Evolutionary conservation across 2,797 vertebrate genomes (phyloP).

Genomic region (Malacoctenus gilli): DNA sequence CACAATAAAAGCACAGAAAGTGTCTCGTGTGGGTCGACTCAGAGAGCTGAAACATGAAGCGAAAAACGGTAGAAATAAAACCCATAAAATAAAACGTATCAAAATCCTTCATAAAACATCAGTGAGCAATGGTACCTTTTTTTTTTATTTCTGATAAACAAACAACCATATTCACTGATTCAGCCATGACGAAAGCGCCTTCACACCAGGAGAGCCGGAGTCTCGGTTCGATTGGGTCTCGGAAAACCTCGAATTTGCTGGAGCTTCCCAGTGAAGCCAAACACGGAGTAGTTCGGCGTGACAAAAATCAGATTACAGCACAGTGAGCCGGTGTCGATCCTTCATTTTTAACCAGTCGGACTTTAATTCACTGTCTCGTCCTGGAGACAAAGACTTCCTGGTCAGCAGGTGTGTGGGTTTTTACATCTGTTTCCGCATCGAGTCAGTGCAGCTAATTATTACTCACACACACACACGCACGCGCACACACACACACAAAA

Average conservation of each 20-base stretch:
- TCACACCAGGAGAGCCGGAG: too few species aligned
- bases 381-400: conserved; percentile 18
- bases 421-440: not conserved
- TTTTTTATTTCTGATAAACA: conserved; percentile 3
- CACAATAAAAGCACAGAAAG: conserved; percentile 8
- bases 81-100: conserved; percentile 24
- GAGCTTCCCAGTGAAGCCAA: too few species aligned
- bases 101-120: not conserved
- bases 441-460: conserved; percentile 15
- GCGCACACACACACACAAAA: too few species aligned
- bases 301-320: too few species aligned
- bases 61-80: conserved; percentile 1
- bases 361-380: conserved; percentile 53
- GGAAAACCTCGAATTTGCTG: too few species aligned
- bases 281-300: too few species aligned
- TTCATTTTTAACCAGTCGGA: conserved; percentile 16
- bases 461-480: too few species aligned
- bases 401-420: not conserved
- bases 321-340: conserved; percentile 1
- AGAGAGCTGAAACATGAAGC: not conserved
- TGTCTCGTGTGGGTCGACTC: too few species aligned
- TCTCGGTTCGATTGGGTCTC: too few species aligned
- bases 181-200: not conserved
- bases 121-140: not conserved
- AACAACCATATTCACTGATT: conserved; percentile 3